These are phyloP conservation scores for Heliocidaris erythrogramma DNA, from an alignment of 35 echinoderm and acorn worm species.

Conservation along the genomic window DNA sequence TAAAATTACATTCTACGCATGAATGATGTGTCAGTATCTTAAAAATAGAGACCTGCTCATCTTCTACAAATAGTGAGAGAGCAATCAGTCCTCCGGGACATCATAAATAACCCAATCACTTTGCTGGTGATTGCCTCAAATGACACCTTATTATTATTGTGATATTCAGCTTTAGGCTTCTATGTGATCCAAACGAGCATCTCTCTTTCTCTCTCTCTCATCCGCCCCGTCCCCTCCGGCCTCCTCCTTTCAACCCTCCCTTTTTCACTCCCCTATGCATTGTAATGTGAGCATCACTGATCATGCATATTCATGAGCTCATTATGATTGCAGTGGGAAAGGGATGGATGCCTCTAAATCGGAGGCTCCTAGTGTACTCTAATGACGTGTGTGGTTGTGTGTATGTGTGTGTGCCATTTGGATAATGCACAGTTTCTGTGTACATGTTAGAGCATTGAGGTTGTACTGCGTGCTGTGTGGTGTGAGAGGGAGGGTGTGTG, in stretches of 20 bases:
- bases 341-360: neutral
- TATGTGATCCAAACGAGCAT: neutral
- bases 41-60: neutral
- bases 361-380: neutral
- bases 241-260: neutral
- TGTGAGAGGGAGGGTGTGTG: neutral
- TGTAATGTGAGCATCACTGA: neutral
- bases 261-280: neutral
- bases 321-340: neutral
- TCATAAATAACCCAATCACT: neutral
- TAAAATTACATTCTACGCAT: no score
- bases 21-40: neutral
- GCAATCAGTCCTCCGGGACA: neutral
- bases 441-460: neutral
- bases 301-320: conserved; percentile 10
- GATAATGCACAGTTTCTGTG: neutral
- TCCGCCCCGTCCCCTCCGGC: neutral
- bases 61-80: conserved; percentile 3
- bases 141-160: neutral
- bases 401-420: neutral
- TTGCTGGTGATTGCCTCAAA: neutral
- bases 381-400: neutral
- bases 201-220: neutral
- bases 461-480: neutral
- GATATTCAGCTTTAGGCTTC: neutral